Conservation (phyloP, 2,797 vertebrate species). For the Hypotaenidia okinawae region DNA sequence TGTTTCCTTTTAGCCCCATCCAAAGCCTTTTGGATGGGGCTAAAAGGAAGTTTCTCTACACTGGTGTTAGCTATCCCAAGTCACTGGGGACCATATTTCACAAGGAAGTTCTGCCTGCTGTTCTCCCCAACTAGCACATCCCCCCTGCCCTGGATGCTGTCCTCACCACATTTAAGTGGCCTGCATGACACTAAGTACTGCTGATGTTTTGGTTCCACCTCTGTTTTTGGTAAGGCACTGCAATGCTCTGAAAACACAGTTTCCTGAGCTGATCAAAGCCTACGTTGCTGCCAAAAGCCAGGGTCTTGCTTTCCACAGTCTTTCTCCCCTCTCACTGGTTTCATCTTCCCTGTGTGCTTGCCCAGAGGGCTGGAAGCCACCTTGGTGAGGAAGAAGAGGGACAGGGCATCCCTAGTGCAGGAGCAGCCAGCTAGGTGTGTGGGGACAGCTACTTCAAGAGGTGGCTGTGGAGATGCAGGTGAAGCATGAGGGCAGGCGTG, state of each 20-base stretch:
- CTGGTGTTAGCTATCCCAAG: too few relatives aligned
- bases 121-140: background rate
- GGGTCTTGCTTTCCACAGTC: background rate
- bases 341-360: fast-evolving
- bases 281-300: background rate
- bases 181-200: background rate
- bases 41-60: background rate
- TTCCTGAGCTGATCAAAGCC: background rate
- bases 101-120: background rate
- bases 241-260: background rate
- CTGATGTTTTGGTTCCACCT: background rate
- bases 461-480: background rate
- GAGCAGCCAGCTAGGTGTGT: background rate
- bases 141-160: background rate
- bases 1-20: background rate
- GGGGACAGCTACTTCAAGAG: background rate
- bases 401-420: background rate
- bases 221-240: background rate
- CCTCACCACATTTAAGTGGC: background rate
- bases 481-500: background rate
- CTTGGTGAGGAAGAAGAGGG: background rate
- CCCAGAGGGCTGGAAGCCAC: background rate
- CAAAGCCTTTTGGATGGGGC: background rate
- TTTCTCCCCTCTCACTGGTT: background rate
- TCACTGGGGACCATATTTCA: background rate